These are phyloP conservation scores for Hypomecis atomaria DNA, from an alignment of 2,888 invertebrate species.

Conservation along the genomic window DNA sequence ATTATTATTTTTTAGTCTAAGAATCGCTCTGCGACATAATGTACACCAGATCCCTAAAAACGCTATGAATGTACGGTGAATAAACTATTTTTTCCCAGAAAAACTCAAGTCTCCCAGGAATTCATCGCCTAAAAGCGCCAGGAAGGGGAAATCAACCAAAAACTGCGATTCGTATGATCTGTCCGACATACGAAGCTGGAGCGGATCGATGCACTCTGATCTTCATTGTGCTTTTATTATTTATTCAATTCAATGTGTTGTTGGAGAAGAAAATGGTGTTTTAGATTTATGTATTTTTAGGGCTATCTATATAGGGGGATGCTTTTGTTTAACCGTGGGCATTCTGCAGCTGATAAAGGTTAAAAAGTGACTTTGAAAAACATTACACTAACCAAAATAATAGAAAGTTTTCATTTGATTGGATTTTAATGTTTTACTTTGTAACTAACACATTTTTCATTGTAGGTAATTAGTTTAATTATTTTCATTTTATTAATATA, in stretches of 20 bases:
- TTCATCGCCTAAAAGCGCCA: conserved; percentile 18
- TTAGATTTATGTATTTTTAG: background rate
- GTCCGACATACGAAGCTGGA: background rate
- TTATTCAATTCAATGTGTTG: conserved; percentile 12
- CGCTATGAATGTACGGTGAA: background rate
- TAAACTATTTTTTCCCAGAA: background rate
- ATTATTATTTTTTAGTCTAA: too few species aligned
- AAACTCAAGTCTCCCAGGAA: background rate
- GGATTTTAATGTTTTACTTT: too few species aligned
- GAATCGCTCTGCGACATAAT: too few species aligned
- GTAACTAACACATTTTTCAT: too few species aligned
- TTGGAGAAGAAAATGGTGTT: background rate
- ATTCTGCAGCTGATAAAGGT: too few species aligned
- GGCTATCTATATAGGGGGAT: too few species aligned
- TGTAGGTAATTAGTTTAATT: too few species aligned
- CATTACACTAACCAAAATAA: too few species aligned
- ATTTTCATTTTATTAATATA: too few species aligned
- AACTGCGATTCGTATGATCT: conserved; percentile 9
- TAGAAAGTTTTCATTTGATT: too few species aligned
- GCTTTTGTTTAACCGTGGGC: too few species aligned
- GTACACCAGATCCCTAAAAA: background rate
- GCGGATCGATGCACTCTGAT: conserved; percentile 14
- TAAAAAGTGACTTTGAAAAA: too few species aligned
- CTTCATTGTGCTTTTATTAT: conserved; percentile 3
- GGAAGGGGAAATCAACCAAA: conserved; percentile 3